Conservation (phyloP, 2,113 vertebrate genomes). For the Rhadina sibilatrix region DNA sequence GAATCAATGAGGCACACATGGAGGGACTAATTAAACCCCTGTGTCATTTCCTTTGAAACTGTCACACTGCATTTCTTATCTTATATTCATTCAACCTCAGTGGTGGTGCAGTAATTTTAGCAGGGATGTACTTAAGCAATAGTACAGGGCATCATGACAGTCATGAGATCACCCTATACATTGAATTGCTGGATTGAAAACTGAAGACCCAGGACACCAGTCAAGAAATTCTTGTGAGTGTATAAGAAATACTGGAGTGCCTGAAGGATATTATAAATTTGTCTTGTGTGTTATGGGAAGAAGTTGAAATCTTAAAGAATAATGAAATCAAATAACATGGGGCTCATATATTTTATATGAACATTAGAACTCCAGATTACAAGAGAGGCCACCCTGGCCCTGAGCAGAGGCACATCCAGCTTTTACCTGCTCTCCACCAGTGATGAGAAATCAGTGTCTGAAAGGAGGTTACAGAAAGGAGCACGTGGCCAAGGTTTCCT, state of each 20-base stretch:
- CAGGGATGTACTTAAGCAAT: slow-evolving; percentile 59
- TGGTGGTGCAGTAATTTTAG: slow-evolving; percentile 58
- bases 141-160: slow-evolving; percentile 36
- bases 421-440: background rate
- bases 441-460: background rate
- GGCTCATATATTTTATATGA: background rate
- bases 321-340: background rate
- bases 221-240: background rate
- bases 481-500: background rate
- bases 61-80: slow-evolving; percentile 64
- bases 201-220: background rate
- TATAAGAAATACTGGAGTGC: background rate
- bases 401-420: background rate
- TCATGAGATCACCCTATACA: background rate
- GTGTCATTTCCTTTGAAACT: slow-evolving; percentile 70
- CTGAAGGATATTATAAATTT: background rate
- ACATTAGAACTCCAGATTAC: background rate
- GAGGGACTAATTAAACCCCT: slow-evolving; percentile 70
- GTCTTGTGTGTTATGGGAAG: background rate
- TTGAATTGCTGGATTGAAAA: background rate
- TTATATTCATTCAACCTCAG: slow-evolving; percentile 58
- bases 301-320: background rate
- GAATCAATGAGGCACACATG: slow-evolving; percentile 63
- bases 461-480: background rate
- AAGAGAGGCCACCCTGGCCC: background rate